Conservation (phyloP, 2,888 invertebrate genomes). For the Athripsodes cinereus region DNA sequence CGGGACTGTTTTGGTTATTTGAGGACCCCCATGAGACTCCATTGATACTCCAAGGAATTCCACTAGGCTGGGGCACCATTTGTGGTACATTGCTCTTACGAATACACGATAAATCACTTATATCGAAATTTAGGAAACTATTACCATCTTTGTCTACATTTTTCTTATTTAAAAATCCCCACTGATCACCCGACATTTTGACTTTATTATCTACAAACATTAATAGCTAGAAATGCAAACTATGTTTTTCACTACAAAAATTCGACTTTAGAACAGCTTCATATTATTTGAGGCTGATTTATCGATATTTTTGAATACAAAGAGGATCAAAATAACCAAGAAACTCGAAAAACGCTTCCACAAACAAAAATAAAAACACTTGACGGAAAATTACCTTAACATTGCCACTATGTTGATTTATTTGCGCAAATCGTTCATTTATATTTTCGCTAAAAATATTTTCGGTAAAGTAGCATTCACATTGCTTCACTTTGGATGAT, state of each 20-base stretch:
- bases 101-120: background rate
- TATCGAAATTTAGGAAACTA: slow-evolving; percentile 2
- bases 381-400: too few species aligned
- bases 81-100: slow-evolving; percentile 29
- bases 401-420: too few species aligned
- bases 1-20: slow-evolving; percentile 39
- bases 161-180: slow-evolving; percentile 14
- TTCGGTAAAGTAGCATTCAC: too few species aligned
- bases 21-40: slow-evolving; percentile 49
- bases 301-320: too few species aligned
- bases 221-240: background rate
- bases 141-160: slow-evolving; percentile 1
- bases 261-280: too few species aligned
- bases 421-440: too few species aligned
- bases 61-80: slow-evolving; percentile 41
- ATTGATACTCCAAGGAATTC: slow-evolving; percentile 49
- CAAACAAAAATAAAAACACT: too few species aligned
- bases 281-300: too few species aligned
- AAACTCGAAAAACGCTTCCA: too few species aligned
- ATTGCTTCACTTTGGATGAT: too few species aligned
- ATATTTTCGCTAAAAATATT: too few species aligned
- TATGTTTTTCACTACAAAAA: background rate
- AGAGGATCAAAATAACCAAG: too few species aligned
- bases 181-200: slow-evolving; percentile 15
- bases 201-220: background rate